phyloP scores from a whole-genome alignment of 2,797 vertebrate species.

The Nothura maculosa region DNA sequence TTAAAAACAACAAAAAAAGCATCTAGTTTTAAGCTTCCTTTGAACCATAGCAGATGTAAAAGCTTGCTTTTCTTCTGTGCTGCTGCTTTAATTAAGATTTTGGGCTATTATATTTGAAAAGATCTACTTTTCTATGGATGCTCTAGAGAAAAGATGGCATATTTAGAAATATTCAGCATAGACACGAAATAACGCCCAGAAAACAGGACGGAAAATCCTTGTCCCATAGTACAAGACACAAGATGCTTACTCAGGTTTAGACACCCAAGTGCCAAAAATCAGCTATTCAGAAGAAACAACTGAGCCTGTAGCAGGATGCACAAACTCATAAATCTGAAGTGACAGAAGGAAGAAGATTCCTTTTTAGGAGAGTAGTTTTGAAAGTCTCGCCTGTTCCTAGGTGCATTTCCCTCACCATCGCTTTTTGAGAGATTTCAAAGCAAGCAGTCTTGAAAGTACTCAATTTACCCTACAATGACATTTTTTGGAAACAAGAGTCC shows the following conservation, averaged over 20 bases:
- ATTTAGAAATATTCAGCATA: neutral
- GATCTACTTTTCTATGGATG: neutral
- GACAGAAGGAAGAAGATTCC: slow-evolving; percentile 14
- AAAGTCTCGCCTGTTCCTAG: neutral
- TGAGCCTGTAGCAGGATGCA: neutral
- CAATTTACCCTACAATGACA: neutral
- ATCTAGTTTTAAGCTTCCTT: neutral
- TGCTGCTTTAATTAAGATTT: neutral
- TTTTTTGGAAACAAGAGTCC: neutral
- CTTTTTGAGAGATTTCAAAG: neutral
- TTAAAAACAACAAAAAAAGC: neutral
- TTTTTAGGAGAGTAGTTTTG: neutral
- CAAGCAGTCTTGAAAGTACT: neutral
- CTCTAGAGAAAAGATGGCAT: neutral
- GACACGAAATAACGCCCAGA: neutral
- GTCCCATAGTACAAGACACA: neutral
- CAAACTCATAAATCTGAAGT: slow-evolving; percentile 23
- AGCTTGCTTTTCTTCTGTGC: neutral
- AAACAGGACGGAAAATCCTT: neutral
- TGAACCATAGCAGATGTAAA: neutral
- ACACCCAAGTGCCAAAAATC: neutral
- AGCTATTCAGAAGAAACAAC: slow-evolving; percentile 6
- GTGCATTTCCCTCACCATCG: neutral
- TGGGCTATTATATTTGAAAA: neutral
- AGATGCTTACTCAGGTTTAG: neutral